Evolutionary conservation across 2,797 vertebrate species (phyloP).

Genomic region (Muraenolepis orangiensis): DNA sequence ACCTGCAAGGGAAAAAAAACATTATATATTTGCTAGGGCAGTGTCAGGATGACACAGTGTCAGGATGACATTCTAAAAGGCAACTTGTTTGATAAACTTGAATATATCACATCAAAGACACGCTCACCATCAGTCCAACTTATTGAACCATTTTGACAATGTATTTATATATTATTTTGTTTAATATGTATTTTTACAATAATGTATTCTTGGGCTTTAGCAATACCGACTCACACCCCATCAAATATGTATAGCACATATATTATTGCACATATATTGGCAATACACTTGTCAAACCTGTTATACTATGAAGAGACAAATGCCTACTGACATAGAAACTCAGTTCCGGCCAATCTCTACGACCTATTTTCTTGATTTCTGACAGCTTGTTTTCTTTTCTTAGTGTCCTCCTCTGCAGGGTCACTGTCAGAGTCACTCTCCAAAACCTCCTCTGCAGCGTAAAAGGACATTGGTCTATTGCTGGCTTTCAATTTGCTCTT

Average conservation of each 20-base stretch:
- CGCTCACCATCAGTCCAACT: not conserved
- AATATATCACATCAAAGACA: not conserved
- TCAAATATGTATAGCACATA: not conserved
- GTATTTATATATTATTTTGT: too few species aligned
- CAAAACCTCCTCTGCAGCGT: not conserved
- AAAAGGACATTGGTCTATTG: not conserved
- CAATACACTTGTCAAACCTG: not conserved
- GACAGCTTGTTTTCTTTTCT: slow-evolving; percentile 16
- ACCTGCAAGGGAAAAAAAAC: not conserved
- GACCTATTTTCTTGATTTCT: slow-evolving; percentile 12
- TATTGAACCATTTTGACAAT: too few species aligned
- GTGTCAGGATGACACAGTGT: not conserved
- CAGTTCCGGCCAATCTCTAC: not conserved
- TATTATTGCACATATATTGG: not conserved
- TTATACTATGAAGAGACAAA: not conserved
- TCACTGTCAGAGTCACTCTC: slow-evolving; percentile 37
- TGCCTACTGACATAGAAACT: too few species aligned
- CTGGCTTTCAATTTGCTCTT: slow-evolving; percentile 11
- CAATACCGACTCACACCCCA: not conserved
- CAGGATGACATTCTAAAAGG: not conserved
- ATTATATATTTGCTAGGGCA: not conserved
- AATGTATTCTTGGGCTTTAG: not conserved
- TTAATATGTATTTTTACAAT: not conserved
- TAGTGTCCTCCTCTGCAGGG: slow-evolving; percentile 17
- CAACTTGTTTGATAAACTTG: not conserved